Base-by-base conservation (phyloP, 1,140 invertebrate genomes). In the Coptotermes formosanus region DNA sequence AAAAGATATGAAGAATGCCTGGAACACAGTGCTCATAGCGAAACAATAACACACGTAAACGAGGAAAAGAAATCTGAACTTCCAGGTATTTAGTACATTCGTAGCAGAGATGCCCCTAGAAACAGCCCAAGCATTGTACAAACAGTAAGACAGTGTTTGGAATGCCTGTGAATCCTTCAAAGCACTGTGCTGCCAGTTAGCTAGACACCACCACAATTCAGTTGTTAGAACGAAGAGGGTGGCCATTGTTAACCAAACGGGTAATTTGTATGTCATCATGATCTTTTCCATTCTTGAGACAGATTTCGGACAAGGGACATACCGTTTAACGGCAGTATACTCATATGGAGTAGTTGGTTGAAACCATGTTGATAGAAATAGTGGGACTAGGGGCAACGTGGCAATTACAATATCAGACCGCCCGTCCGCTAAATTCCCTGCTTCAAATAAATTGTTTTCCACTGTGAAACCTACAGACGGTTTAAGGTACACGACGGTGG, bases 331-430 rank as follows among this genome's bases (percentile, higher is more conserved):
- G 3, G 3, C n/a, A 8, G 16, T 12, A 11, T 2, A 6, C 7
- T 6, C 64, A 30, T 30, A 75, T 1, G 64, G 25, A 11, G 9
- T 75, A 6, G 64, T 75, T 6, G 8, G n/a, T 30, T 14, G 6
- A 8, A 75, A 75, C n/a, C 64, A 9, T 75, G 64, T 2, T 2
- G 16, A 9, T 1, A n/a, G 7, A n/a, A 7, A 8, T 8, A 75
- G 1, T 11, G 64, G 25, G 0, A 30, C 0, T 30, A 30, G 0
- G 0, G 64, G 64, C n/a, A 75, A 0, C 0, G n/a, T 9, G 0
- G n/a, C 64, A 75, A 75, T 30, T 25, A 16, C 8, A 9, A 75
- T 75, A 75, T 75, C 64, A 14, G 64, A 75, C 64, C n/a, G 8
- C n/a, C 64, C n/a, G 38, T 2, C 38, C 38, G 38, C 38, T 38